phyloP scores from a whole-genome alignment of 2,888 invertebrate species.

The Drosophila fungiperda region DNA sequence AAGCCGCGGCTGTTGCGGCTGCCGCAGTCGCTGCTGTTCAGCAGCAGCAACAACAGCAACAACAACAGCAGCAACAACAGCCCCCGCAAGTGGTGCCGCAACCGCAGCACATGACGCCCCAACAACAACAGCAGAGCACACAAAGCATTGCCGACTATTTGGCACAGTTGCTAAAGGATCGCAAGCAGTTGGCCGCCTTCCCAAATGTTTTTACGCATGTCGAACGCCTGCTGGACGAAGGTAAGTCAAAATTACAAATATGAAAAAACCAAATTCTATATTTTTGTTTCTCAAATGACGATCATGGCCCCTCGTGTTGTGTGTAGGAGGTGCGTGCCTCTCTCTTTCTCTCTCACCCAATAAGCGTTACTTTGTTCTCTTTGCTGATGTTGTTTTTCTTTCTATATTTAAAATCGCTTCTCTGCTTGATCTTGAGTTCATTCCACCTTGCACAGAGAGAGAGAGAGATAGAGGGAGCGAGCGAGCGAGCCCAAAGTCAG shows the following conservation, averaged over 20 bases:
- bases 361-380: conserved; percentile 50
- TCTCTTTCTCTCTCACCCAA: conserved; percentile 21
- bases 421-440: conserved; percentile 67
- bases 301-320: background rate
- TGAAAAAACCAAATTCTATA: background rate
- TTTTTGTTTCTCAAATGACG: background rate
- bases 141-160: conserved; percentile 99
- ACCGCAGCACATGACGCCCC: conserved; percentile 68
- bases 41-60: conserved; percentile 41
- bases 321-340: background rate
- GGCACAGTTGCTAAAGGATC: conserved; percentile 99
- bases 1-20: conserved; percentile 70
- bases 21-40: conserved; percentile 67
- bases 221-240: conserved; percentile 99
- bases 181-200: conserved; percentile 99
- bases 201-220: conserved; percentile 99
- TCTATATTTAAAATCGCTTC: conserved; percentile 52
- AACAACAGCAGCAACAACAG: conserved; percentile 62
- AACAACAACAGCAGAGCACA: conserved; percentile 89
- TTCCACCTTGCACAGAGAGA: conserved; percentile 67
- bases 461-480: background rate
- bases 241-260: conserved; percentile 86
- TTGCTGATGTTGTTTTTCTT: conserved; percentile 37
- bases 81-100: conserved; percentile 69
- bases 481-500: conserved; percentile 56